phyloP scores from a whole-genome alignment of 2,797 vertebrate genomes.

The Premnoplex brunnescens region DNA sequence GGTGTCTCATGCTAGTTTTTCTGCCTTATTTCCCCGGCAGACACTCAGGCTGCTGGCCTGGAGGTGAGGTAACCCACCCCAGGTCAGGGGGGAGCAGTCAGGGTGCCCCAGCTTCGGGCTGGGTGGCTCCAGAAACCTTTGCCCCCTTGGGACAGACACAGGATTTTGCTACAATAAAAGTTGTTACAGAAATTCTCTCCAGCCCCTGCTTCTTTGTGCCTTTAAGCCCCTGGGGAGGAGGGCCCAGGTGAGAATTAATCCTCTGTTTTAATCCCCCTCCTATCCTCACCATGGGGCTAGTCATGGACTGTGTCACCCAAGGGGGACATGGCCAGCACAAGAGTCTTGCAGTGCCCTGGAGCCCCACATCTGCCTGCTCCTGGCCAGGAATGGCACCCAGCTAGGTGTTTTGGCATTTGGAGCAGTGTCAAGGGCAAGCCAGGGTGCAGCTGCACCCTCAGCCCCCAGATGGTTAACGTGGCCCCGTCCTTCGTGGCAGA shows the following conservation, averaged over 20 bases:
- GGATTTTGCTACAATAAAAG: slow-evolving; percentile 4
- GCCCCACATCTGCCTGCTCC: neutral
- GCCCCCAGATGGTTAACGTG: neutral
- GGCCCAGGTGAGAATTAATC: neutral
- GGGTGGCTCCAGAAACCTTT: neutral
- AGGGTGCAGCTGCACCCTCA: neutral
- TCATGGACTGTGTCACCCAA: neutral
- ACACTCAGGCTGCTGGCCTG: neutral
- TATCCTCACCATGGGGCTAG: neutral
- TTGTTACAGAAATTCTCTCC: neutral
- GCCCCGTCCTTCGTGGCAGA: neutral
- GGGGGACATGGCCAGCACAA: neutral
- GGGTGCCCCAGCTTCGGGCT: neutral
- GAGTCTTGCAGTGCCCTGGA: neutral
- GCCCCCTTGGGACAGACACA: neutral
- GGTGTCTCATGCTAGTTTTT: neutral
- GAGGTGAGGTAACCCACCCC: neutral
- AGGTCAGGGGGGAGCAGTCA: neutral
- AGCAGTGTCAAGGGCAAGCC: neutral
- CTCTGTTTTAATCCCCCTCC: neutral
- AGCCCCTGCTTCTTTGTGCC: fast-evolving
- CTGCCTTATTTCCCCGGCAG: neutral
- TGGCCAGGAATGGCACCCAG: fast-evolving
- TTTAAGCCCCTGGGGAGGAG: neutral
- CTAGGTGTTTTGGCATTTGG: neutral